Base-by-base conservation (phyloP, 1,140 invertebrate genomes). In the Zaprionus ghesquierei region DNA sequence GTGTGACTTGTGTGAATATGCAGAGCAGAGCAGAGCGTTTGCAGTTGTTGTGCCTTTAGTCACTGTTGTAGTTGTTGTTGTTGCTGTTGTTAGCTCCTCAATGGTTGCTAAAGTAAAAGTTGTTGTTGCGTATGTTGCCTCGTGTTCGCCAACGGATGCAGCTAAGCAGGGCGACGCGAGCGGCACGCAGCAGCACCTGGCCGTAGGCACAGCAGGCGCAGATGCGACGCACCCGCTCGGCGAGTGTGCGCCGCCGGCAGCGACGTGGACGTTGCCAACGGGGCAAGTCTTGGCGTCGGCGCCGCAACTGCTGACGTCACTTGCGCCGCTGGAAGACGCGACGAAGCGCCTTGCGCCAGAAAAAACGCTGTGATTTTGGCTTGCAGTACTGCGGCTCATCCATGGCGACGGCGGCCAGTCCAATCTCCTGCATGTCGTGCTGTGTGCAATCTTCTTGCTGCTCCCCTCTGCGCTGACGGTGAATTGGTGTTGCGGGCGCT, bases 61-160 rank as follows among this genome's bases (percentile, higher is more conserved):
- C 51, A 18, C 22, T 69, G 15, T 58, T 55, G 33, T 69, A 22
- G 15, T 51, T 33, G 10, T 51, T 54, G 31, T 68, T 50, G 31
- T 25, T 58, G 38, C 13, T 46, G 8, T n/a, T 18, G 29, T 33
- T 54, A 54, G 51, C 35, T 41, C 35, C 41, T 70, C 54, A 87
- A 53, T 87, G 84, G 55, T 84, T 89, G 58, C 77, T 89, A 69
- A 87, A 87, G 77, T 89, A 84, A 77, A 87, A 87, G 50, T 84
- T 87, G 58, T 89, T 79, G 77, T 87, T 89, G 55, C 76, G 84
- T 62, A 87, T 87, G 60, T 89, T 79, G 74, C 84, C 84, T 54
- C 84, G 84, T 31, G 79, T 87, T 18, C 84, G 84, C 84, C 84
- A 87, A 66, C 77, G 84, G 35, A 87, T 89, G 69, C 84, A 87